Conservation (phyloP, 2,888 invertebrate genomes). For the Megaustenia siamemsis region DNA sequence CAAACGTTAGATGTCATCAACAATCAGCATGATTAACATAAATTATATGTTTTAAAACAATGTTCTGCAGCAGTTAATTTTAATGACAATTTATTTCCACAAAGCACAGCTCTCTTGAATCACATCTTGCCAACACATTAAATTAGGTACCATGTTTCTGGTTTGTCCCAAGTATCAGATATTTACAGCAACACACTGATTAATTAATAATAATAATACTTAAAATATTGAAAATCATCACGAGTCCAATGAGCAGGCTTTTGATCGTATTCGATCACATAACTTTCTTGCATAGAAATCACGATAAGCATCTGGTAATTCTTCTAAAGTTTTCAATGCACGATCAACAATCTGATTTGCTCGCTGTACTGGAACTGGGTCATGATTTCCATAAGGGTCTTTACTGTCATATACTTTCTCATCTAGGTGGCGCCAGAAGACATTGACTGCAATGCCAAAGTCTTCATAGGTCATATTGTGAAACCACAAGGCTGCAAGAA, state of each 20-base stretch:
- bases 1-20: too few relatives aligned
- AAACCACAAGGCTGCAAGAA: conserved; percentile 82
- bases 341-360: conserved; percentile 81
- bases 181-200: too few relatives aligned
- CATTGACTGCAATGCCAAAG: conserved; percentile 82
- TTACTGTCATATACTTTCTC: conserved; percentile 81
- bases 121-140: too few relatives aligned
- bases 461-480: conserved; percentile 82
- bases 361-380: conserved; percentile 81
- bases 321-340: conserved; percentile 80
- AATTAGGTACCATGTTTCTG: too few relatives aligned
- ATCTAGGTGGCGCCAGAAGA: conserved; percentile 82
- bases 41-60: too few relatives aligned
- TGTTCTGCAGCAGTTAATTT: too few relatives aligned
- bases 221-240: conserved; percentile 1
- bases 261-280: conserved; percentile 76
- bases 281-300: conserved; percentile 81
- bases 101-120: too few relatives aligned
- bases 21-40: too few relatives aligned
- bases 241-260: conserved; percentile 55
- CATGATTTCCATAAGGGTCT: conserved; percentile 83
- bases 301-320: conserved; percentile 81
- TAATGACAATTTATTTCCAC: too few relatives aligned
- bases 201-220: too few relatives aligned
- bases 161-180: too few relatives aligned